These are phyloP conservation scores for Rosalia funebris DNA, from an alignment of 2,888 invertebrate genomes.

Conservation along the genomic window DNA sequence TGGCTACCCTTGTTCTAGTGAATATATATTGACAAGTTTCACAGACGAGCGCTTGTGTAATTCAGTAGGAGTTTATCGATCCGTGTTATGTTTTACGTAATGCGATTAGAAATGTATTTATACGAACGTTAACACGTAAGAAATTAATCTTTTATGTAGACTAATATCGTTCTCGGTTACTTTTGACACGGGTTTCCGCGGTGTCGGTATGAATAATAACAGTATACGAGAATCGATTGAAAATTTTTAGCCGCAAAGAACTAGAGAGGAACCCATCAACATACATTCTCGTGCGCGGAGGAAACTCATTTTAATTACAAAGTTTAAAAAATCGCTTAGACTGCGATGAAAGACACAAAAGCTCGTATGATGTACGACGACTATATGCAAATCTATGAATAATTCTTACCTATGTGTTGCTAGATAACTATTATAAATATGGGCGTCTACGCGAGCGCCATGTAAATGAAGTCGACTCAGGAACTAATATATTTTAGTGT, in stretches of 20 bases:
- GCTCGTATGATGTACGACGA: slow-evolving; percentile 58
- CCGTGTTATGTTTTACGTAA: slow-evolving; percentile 42
- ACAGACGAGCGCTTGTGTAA: slow-evolving; percentile 17
- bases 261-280: slow-evolving; percentile 31
- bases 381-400: slow-evolving; percentile 60
- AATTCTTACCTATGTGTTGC: slow-evolving; percentile 60
- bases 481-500: slow-evolving; percentile 64
- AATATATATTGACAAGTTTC: slow-evolving; percentile 24
- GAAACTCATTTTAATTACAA: slow-evolving; percentile 64
- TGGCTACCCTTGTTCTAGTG: slow-evolving; percentile 16
- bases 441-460: slow-evolving; percentile 55
- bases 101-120: slow-evolving; percentile 50
- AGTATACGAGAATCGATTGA: slow-evolving; percentile 41
- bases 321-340: slow-evolving; percentile 62
- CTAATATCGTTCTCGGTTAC: slow-evolving; percentile 38
- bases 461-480: slow-evolving; percentile 58
- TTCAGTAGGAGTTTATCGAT: slow-evolving; percentile 38
- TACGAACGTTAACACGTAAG: slow-evolving; percentile 48
- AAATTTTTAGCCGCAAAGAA: slow-evolving; percentile 41
- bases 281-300: slow-evolving; percentile 52
- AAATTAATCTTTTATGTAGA: slow-evolving; percentile 52
- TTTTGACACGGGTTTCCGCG: slow-evolving; percentile 46
- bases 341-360: slow-evolving; percentile 61
- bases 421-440: slow-evolving; percentile 62
- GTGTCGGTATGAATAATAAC: slow-evolving; percentile 48